A percentile compares a stretch with the other conserved stretches of the same genome.
phyloP scores from a whole-genome alignment of 2,113 vertebrate genomes.

The Pygoscelis antarcticus region DNA sequence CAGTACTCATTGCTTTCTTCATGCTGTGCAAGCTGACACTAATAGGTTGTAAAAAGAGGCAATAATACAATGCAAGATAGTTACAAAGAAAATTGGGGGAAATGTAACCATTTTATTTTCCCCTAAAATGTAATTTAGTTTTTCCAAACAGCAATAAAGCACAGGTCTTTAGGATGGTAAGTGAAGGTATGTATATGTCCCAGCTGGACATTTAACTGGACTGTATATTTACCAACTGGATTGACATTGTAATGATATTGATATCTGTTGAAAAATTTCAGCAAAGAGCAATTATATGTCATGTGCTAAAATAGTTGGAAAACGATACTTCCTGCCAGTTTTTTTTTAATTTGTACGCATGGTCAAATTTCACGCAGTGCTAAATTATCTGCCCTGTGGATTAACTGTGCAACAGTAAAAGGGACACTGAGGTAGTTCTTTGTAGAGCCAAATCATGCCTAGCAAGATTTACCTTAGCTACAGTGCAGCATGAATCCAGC shows the following conservation, averaged over 20 bases:
- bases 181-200: neutral
- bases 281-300: neutral
- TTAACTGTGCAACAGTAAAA: neutral
- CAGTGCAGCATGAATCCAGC: neutral
- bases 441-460: neutral
- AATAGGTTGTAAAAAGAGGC: neutral
- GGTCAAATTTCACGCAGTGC: neutral
- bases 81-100: neutral
- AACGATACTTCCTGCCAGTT: neutral
- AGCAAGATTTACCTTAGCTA: neutral
- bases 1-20: conserved; percentile 4
- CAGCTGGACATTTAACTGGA: neutral
- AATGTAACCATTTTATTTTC: conserved; percentile 1
- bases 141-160: neutral
- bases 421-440: neutral
- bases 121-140: neutral
- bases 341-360: neutral
- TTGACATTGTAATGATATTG: neutral
- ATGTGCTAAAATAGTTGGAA: neutral
- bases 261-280: neutral
- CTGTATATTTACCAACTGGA: neutral
- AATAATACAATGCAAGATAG: neutral
- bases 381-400: neutral
- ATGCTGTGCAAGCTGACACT: neutral
- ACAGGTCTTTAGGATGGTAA: neutral